Percentiles rank a stretch among this genome's conserved stretches.
Evolutionary conservation across 2,113 vertebrate species (phyloP).

Genomic region (Suricata suricatta): DNA sequence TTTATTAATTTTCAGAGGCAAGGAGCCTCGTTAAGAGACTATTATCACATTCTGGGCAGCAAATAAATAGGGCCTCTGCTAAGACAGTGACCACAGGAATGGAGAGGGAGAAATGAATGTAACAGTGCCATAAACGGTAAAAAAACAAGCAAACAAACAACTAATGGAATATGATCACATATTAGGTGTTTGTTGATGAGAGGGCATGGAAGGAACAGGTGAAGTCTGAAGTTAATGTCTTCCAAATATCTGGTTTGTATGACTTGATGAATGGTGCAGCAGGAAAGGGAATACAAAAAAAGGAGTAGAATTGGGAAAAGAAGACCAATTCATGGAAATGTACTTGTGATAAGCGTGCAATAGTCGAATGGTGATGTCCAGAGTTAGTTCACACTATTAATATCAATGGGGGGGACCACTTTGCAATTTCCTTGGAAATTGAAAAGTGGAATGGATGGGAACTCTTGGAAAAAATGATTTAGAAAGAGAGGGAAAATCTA

Average conservation of each 20-base stretch:
- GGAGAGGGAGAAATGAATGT: background rate
- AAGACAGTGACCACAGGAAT: background rate
- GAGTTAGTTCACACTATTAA: background rate
- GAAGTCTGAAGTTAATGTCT: background rate
- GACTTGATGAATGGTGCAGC: background rate
- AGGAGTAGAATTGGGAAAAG: background rate
- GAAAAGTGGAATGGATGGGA: background rate
- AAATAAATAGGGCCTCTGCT: background rate
- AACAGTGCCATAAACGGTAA: background rate
- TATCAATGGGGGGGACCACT: background rate
- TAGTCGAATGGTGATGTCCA: background rate
- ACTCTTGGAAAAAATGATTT: background rate
- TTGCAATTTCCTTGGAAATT: background rate
- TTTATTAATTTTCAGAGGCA: background rate
- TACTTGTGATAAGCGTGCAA: background rate
- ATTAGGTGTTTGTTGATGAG: background rate
- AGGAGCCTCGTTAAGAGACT: background rate
- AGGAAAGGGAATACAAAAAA: background rate
- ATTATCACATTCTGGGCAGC: background rate
- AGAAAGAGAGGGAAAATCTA: background rate
- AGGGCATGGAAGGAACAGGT: background rate
- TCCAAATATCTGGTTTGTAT: background rate
- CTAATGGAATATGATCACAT: background rate
- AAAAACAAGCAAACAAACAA: background rate
- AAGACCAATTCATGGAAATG: background rate